Evolutionary conservation across 2,888 invertebrate species (phyloP).

Genomic region (Morpho helenor): DNA sequence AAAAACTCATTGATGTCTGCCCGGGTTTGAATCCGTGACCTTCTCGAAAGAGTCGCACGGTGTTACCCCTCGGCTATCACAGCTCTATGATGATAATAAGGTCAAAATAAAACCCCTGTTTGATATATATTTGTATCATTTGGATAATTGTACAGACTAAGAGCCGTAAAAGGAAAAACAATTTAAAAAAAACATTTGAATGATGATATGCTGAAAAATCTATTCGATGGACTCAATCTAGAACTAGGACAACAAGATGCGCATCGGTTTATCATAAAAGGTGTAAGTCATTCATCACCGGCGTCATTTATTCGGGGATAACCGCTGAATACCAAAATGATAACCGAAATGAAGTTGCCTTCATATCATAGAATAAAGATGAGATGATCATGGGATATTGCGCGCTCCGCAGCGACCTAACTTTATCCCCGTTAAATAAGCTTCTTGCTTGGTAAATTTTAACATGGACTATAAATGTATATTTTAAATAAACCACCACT

Average conservation of each 20-base stretch:
- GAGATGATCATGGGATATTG: slow-evolving; percentile 48
- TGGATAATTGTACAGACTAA: no score
- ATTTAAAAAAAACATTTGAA: no score
- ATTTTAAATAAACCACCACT: no score
- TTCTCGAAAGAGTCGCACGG: no score
- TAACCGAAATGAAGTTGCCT: slow-evolving; percentile 53
- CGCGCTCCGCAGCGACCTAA: slow-evolving; percentile 13
- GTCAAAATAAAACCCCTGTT: no score
- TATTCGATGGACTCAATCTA: neutral
- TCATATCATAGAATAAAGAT: slow-evolving; percentile 64
- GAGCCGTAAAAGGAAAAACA: no score
- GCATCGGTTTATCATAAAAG: slow-evolving; percentile 29
- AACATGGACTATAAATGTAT: neutral
- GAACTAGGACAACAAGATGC: slow-evolving; percentile 5
- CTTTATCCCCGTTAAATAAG: slow-evolving; percentile 16
- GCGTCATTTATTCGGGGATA: slow-evolving; percentile 36
- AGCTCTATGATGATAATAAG: no score
- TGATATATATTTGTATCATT: no score
- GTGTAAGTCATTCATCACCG: slow-evolving; percentile 50
- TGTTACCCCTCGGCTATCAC: no score
- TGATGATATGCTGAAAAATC: no score
- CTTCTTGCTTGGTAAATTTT: slow-evolving; percentile 4
- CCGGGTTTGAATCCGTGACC: no score
- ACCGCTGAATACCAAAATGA: slow-evolving; percentile 52
- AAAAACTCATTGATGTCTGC: no score